Percentiles rank a stretch among this genome's conserved stretches.
phyloP scores from a whole-genome alignment of 2,113 vertebrate genomes.

The Channa argus region DNA sequence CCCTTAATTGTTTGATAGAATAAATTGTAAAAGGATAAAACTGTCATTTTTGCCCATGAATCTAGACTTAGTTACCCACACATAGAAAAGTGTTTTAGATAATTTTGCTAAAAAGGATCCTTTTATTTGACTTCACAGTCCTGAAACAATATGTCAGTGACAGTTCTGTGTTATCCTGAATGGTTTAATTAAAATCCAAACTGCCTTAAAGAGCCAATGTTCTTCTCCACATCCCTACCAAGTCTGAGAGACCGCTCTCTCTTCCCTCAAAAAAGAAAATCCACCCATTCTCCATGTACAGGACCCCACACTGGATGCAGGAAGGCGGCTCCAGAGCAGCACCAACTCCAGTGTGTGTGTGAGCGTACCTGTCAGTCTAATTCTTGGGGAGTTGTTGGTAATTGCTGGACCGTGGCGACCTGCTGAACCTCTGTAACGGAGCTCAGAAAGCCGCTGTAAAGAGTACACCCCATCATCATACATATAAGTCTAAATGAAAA shows the following conservation, averaged over 20 bases:
- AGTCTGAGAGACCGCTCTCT: slow-evolving; percentile 24
- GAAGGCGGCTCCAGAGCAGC: slow-evolving; percentile 22
- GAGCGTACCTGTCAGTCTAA: slow-evolving; percentile 70
- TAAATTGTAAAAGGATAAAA: no score
- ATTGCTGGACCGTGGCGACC: slow-evolving; percentile 72
- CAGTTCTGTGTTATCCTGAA: slow-evolving; percentile 9
- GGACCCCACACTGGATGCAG: slow-evolving; percentile 16
- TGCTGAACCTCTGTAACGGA: slow-evolving; percentile 69
- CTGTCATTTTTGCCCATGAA: no score
- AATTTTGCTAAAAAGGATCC: neutral
- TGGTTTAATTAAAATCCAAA: slow-evolving; percentile 32
- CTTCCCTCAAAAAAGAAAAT: slow-evolving; percentile 24
- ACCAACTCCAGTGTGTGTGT: slow-evolving; percentile 14
- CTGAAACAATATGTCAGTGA: slow-evolving; percentile 3
- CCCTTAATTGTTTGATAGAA: no score
- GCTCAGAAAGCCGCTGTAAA: slow-evolving; percentile 55
- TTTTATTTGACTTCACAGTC: slow-evolving; percentile 3
- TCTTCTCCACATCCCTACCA: neutral
- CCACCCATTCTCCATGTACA: slow-evolving; percentile 38
- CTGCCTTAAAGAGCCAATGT: slow-evolving; percentile 1
- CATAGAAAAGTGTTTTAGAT: no score
- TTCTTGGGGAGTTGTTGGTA: slow-evolving; percentile 59
- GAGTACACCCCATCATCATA: neutral
- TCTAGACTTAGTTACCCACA: no score
- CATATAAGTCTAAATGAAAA: neutral